Evolutionary conservation across 1,140 invertebrate genomes (phyloP), one percentile per base, ranked within the genome.

Genomic region (Helicoverpa armigera): DNA sequence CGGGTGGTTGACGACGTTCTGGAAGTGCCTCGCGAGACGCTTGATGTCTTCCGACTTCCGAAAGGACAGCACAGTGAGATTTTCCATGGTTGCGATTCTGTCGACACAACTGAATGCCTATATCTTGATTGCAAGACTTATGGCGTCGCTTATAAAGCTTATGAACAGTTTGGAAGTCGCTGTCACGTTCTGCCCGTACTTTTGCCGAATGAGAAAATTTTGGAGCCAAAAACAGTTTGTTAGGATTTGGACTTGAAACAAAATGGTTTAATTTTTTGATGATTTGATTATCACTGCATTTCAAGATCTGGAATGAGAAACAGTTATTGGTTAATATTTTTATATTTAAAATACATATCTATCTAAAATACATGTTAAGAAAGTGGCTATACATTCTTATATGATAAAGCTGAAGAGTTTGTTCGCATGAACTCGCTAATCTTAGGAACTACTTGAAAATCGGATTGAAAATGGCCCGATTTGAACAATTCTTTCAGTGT

Each of bases 261-360:
- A 80, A 80, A 80, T 69, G 67, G 58, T 18, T 80, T 74, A 31
- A 29, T 61, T 86, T 88, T 87, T 85, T 86, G 35, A 43, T 86
- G 84, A 79, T 82, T 84, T 87, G 87, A 90, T 85, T 91, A 94
- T 93, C 91, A 94, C 91, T 90, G 91, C 92, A 93, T 94, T 84
- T 91, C 92, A 94, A 92, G 92, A 94, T 93, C 93, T 94, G 93
- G 9, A 94, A 93, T 29, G 43, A 86, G 75, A 80, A 56, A 82
- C 81, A 60, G 60, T 13, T 43, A 16, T 65, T n/a, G 65, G 60
- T 72, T 29, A 78, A 18, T 23, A 50, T 18, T 48, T 18, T n/a
- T 12, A 9, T 7, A n/a, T n/a, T n/a, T n/a, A n/a, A n/a, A n/a
- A n/a, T n/a, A n/a, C n/a, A n/a, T n/a, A n/a, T n/a, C n/a, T n/a